Conservation (phyloP, 1,140 invertebrate species). For the Magallana ariakensis region DNA sequence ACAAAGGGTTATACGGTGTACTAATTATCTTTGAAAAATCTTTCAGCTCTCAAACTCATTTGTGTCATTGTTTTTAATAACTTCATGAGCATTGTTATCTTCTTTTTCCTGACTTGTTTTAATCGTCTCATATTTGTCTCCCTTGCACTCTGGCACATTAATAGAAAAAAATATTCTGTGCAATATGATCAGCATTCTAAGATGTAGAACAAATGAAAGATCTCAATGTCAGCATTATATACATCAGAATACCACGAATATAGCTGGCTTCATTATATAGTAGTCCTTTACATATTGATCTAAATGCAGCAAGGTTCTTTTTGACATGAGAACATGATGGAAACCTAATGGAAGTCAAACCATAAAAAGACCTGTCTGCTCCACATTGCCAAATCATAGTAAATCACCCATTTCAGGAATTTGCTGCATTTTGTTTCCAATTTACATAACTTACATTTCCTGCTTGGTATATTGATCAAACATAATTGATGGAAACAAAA, state of each 20-base stretch:
- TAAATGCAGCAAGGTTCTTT: conserved; percentile 31
- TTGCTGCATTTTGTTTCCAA: conserved; percentile 18
- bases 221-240: background rate
- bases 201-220: background rate
- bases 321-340: conserved; percentile 22
- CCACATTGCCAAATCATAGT: conserved; percentile 1
- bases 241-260: background rate
- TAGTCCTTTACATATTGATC: background rate
- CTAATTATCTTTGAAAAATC: too few relatives aligned
- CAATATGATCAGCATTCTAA: too few relatives aligned
- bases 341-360: conserved; percentile 20
- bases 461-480: conserved; percentile 10
- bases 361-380: conserved; percentile 36
- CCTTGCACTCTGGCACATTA: too few relatives aligned
- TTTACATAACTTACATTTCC: conserved; percentile 25
- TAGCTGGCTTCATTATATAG: background rate
- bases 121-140: too few relatives aligned
- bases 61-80: too few relatives aligned
- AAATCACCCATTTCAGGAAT: conserved; percentile 7
- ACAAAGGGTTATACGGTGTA: too few relatives aligned
- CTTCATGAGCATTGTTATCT: too few relatives aligned
- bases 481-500: conserved; percentile 24
- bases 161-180: too few relatives aligned
- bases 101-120: too few relatives aligned
- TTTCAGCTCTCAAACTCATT: too few relatives aligned